Conservation (phyloP, 2,888 invertebrate species). For the Entomobrya proxima region DNA sequence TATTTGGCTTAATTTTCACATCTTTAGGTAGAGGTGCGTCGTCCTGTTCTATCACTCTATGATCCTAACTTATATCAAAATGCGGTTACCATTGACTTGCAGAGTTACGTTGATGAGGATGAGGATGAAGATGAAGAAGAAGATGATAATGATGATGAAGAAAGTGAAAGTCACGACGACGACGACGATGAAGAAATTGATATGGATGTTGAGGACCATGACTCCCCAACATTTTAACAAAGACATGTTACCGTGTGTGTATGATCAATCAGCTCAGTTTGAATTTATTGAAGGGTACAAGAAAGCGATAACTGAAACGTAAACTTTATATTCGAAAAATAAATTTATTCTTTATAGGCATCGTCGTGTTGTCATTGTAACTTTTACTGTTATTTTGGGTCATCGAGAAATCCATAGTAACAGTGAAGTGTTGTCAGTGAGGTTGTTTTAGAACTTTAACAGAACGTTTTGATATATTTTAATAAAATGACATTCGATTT, state of each 20-base stretch:
- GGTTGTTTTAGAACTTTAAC: not conserved
- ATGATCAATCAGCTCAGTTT: not conserved
- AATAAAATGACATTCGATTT: not conserved
- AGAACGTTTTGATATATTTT: not conserved
- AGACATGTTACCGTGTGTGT: not conserved
- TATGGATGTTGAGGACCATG: constrained; percentile 68
- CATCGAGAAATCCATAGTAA: not conserved
- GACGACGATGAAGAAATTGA: constrained; percentile 65
- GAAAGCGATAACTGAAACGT: not conserved
- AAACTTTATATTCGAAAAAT: no score
- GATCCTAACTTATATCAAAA: constrained; percentile 57
- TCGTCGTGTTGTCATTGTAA: not conserved
- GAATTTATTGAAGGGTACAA: not conserved
- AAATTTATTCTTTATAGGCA: no score
- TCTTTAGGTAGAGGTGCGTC: constrained; percentile 49
- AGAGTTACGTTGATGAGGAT: constrained; percentile 72
- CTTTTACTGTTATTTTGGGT: not conserved
- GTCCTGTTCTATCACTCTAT: constrained; percentile 45
- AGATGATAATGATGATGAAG: constrained; percentile 71
- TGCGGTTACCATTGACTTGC: constrained; percentile 62
- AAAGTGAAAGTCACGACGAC: constrained; percentile 71
- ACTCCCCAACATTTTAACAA: constrained; percentile 61
- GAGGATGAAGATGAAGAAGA: constrained; percentile 74
- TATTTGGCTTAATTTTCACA: constrained; percentile 57
- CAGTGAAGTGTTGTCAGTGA: constrained; percentile 20